Percentiles rank a stretch among this genome's conserved stretches.
phyloP scores from a whole-genome alignment of 2,113 vertebrate genomes.

The Notiomystis cincta region DNA sequence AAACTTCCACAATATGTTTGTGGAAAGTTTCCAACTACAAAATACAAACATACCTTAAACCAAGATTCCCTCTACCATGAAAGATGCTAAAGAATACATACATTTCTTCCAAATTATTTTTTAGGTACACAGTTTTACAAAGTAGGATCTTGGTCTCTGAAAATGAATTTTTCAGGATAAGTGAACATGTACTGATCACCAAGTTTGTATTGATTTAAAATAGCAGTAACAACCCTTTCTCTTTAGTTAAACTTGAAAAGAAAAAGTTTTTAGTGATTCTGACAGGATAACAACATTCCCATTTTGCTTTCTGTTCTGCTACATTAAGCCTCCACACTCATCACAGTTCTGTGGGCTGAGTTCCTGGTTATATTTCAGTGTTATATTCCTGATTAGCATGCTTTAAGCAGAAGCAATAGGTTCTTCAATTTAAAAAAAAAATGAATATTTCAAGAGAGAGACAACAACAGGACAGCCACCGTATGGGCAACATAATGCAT shows the following conservation, averaged over 20 bases:
- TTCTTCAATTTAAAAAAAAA: neutral
- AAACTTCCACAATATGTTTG: neutral
- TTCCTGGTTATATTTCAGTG: neutral
- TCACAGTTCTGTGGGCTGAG: neutral
- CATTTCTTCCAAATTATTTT: neutral
- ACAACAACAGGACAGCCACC: neutral
- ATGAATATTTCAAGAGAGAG: constrained; percentile 9
- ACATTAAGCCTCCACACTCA: neutral
- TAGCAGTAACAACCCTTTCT: neutral
- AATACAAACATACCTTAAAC: neutral
- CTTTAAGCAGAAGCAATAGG: constrained; percentile 37
- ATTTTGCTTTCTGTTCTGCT: neutral
- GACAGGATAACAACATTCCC: neutral
- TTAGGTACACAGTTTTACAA: neutral
- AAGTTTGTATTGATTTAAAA: neutral
- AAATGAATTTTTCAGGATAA: neutral
- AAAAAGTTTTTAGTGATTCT: neutral
- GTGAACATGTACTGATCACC: neutral
- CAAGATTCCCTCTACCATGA: neutral
- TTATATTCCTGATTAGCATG: constrained; percentile 6
- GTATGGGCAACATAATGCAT: neutral
- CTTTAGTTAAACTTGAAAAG: neutral
- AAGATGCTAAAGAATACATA: neutral
- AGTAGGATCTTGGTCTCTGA: neutral
- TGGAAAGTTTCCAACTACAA: neutral